These are phyloP conservation scores for Cosmia trapezina DNA, from an alignment of 2,888 invertebrate species.

Conservation along the genomic window DNA sequence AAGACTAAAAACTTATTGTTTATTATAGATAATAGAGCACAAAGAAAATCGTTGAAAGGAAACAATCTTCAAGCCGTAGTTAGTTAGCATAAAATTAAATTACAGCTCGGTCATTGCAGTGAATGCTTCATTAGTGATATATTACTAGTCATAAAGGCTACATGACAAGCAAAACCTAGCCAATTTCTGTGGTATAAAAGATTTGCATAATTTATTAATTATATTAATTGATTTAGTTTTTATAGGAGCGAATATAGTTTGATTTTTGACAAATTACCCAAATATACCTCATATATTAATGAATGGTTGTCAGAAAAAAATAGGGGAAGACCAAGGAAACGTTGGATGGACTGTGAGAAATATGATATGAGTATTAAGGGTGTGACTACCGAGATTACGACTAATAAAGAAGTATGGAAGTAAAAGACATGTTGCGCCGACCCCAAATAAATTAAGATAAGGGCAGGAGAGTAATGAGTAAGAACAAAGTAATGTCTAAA, in stretches of 20 bases:
- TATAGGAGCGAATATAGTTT: neutral
- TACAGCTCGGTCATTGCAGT: constrained; percentile 38
- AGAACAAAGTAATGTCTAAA: neutral
- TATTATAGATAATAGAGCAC: no score
- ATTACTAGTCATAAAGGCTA: constrained; percentile 12
- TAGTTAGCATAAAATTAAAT: constrained; percentile 27
- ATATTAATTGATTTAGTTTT: constrained; percentile 9
- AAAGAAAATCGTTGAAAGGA: neutral
- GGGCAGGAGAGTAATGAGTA: no score
- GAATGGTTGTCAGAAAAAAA: no score
- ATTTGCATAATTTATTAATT: constrained; percentile 22
- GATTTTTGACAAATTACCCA: neutral
- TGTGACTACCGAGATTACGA: no score
- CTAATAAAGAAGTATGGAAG: neutral
- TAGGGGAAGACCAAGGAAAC: neutral
- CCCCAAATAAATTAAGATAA: neutral
- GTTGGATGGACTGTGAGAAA: no score
- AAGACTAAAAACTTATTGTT: no score
- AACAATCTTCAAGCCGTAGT: neutral
- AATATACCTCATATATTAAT: neutral
- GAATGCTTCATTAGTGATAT: constrained; percentile 55
- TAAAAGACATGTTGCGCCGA: no score
- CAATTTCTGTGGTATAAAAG: constrained; percentile 16
- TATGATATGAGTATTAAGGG: neutral
- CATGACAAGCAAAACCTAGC: constrained; percentile 38